Conservation (phyloP, 2,113 vertebrate genomes). For the Chascanopsetta lugubris region DNA sequence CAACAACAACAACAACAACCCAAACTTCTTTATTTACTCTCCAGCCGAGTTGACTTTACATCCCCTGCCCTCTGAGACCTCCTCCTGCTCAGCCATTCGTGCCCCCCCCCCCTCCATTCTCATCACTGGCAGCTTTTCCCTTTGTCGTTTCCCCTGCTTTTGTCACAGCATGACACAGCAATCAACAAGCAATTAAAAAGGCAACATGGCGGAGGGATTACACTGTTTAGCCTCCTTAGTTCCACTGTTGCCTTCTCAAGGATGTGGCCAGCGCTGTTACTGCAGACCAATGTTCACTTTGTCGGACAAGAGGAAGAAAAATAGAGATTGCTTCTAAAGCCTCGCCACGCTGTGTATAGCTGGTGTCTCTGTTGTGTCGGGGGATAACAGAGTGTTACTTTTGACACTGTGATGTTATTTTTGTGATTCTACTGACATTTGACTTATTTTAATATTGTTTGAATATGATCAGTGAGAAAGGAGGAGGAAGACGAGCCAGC, state of each 20-base stretch:
- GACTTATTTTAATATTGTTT: constrained; percentile 33
- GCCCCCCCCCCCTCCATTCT: constrained; percentile 39
- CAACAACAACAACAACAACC: too few relatives aligned
- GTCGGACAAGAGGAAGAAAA: neutral
- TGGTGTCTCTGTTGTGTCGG: neutral
- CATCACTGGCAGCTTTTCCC: constrained; percentile 57
- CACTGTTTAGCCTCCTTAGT: constrained; percentile 31
- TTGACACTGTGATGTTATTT: constrained; percentile 25
- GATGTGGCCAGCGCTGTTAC: neutral
- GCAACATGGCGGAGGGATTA: constrained; percentile 41
- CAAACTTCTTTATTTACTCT: constrained; percentile 50
- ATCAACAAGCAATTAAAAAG: constrained; percentile 79
- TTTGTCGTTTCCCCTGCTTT: constrained; percentile 54
- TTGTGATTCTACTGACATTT: constrained; percentile 32
- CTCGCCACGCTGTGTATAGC: constrained; percentile 2
- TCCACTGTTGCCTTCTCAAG: constrained; percentile 8
- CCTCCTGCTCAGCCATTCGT: constrained; percentile 49
- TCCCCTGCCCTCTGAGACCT: constrained; percentile 33
- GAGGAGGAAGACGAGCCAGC: constrained; percentile 50
- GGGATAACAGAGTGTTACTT: constrained; percentile 11
- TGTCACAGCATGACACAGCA: constrained; percentile 55
- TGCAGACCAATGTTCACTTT: neutral
- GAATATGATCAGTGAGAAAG: constrained; percentile 40
- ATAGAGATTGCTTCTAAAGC: too few relatives aligned
- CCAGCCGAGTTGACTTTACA: constrained; percentile 47